These are phyloP conservation scores for Oreochromis spilurus DNA, from an alignment of 2,113 vertebrate species.

Conservation along the genomic window DNA sequence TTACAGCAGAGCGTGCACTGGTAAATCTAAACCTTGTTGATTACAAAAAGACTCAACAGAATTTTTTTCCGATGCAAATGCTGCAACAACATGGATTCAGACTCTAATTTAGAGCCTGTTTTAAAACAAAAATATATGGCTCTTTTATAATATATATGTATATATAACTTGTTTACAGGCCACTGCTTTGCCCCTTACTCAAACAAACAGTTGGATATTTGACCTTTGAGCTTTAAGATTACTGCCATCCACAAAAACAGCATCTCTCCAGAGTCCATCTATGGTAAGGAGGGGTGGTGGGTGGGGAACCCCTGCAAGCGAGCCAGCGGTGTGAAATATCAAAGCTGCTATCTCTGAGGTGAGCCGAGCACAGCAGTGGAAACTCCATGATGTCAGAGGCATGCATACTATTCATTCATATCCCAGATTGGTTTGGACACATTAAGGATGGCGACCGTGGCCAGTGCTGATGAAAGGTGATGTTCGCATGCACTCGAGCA, in stretches of 20 bases:
- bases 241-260: slow-evolving; percentile 21
- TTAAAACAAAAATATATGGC: background rate
- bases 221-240: slow-evolving; percentile 33
- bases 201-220: background rate
- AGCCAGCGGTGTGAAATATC: slow-evolving; percentile 58
- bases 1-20: background rate
- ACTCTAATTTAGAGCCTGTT: background rate
- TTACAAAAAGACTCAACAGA: background rate
- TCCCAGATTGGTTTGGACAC: slow-evolving; percentile 45
- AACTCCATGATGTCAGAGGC: slow-evolving; percentile 70
- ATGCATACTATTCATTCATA: slow-evolving; percentile 18
- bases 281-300: slow-evolving; percentile 54
- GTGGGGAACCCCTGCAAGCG: slow-evolving; percentile 61
- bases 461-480: slow-evolving; percentile 38
- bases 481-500: slow-evolving; percentile 9
- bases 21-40: background rate
- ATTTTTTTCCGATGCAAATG: background rate
- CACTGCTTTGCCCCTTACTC: background rate
- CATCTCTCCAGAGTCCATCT: slow-evolving; percentile 36
- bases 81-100: background rate
- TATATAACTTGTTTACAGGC: background rate
- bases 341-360: slow-evolving; percentile 49
- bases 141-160: background rate
- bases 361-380: slow-evolving; percentile 57
- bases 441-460: slow-evolving; percentile 14